A percentile compares a stretch with the other conserved stretches of the same genome.
Evolutionary conservation across 2,797 vertebrate genomes (phyloP).

Genomic region (Pangasius sanitwongsei): DNA sequence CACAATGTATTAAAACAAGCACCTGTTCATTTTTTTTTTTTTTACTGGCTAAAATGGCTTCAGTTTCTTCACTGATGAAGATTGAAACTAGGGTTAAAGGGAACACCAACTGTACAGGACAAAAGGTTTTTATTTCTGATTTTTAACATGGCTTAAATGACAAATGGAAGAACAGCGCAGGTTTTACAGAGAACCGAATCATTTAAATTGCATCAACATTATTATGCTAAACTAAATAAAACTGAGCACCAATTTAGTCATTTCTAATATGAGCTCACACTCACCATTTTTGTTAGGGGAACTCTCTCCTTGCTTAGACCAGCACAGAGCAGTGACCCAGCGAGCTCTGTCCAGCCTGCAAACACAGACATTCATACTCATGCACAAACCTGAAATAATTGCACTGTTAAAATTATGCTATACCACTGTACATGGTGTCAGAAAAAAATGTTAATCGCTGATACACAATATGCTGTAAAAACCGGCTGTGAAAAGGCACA

Average conservation of each 20-base stretch:
- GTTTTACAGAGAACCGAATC: neutral
- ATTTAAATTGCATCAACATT: neutral
- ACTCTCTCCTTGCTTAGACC: slow-evolving; percentile 67
- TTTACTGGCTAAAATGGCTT: neutral
- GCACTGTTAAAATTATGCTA: neutral
- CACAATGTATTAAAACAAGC: neutral
- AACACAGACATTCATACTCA: slow-evolving; percentile 14
- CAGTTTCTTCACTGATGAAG: neutral
- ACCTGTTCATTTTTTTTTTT: neutral
- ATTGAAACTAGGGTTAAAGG: neutral
- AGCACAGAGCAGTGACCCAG: slow-evolving; percentile 84
- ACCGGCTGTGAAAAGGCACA: neutral
- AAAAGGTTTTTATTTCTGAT: neutral
- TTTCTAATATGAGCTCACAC: neutral
- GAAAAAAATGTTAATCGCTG: neutral
- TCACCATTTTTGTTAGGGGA: slow-evolving; percentile 79
- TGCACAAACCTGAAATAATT: neutral
- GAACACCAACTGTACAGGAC: neutral
- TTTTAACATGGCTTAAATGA: neutral
- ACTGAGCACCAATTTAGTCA: neutral
- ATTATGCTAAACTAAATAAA: neutral
- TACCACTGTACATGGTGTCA: neutral
- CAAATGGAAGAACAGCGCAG: neutral
- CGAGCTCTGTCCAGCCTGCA: slow-evolving; percentile 88
- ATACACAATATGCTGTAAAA: neutral